phyloP scores from a whole-genome alignment of 2,113 vertebrate genomes.

The Aspiorhynchus laticeps region DNA sequence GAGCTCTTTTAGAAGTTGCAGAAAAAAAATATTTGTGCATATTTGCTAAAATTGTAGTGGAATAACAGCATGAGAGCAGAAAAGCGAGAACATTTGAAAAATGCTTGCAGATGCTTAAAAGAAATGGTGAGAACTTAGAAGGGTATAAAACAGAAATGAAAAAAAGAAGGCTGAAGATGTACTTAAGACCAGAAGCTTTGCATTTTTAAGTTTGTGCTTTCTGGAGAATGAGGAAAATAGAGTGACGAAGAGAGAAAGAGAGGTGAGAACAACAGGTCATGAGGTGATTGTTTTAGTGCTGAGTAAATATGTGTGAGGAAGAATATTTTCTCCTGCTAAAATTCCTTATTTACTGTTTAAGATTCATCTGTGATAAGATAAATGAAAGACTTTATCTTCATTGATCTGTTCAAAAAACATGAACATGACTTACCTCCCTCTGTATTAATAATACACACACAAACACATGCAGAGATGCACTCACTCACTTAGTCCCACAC shows the following conservation, averaged over 20 bases:
- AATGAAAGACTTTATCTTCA: slow-evolving; percentile 31
- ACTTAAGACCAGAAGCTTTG: not conserved
- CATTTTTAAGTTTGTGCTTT: slow-evolving; percentile 18
- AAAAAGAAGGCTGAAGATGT: not conserved
- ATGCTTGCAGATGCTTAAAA: not conserved
- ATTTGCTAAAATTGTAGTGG: not conserved
- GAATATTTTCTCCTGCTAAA: not conserved
- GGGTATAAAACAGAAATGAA: not conserved
- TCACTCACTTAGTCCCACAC: slow-evolving; percentile 20
- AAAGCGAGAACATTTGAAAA: slow-evolving; percentile 1
- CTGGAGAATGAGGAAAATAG: not conserved
- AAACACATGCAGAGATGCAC: slow-evolving; percentile 1
- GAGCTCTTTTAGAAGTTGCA: not conserved
- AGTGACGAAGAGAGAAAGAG: not conserved
- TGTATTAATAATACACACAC: slow-evolving; percentile 27
- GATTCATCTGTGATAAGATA: slow-evolving; percentile 25
- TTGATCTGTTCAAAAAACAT: slow-evolving; percentile 27
- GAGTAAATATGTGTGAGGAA: not conserved
- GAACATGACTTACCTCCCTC: slow-evolving; percentile 15
- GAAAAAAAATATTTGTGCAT: not conserved
- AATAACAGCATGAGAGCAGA: not conserved
- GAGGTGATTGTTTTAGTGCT: not conserved
- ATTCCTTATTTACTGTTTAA: slow-evolving; percentile 21
- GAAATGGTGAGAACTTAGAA: not conserved
- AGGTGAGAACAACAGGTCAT: not conserved